Evolutionary conservation across 2,113 vertebrate genomes (phyloP), one percentile per base, ranked within the genome.

Genomic region (Trochalopteron elliotii): DNA sequence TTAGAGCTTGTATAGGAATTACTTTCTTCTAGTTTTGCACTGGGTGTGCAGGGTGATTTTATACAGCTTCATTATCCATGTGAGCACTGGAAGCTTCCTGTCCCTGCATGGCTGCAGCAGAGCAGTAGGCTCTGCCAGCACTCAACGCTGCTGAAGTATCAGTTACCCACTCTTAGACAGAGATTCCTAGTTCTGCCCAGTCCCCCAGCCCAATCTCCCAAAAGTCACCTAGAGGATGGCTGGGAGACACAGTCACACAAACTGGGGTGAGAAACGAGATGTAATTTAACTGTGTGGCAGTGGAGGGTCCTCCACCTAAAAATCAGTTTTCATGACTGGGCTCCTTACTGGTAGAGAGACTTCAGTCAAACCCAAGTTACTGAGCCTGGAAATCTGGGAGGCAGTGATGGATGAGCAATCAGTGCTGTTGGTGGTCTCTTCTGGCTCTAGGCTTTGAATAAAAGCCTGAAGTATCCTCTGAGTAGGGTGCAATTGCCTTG

Each of bases 41-140:
- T 0, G 1, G 1, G 11, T 15, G 3, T 33, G 17, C 10, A 15
- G 35, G 8, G 19, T 39, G 68, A 31, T 40, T 27, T 42, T 35
- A 5, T n/a, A 10, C 7, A 61, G 21, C 31, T n/a, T 47, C 9
- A 0, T 37, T 25, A 18, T 69, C 55, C 25, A 1, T 40, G 40
- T 69, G n/a, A 40, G n/a, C 47, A 31, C 25, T n/a, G n/a, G 47
- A 49, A 35, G 25, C 61, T 83, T 18, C 7, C 30, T 3, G 2
- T 19, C 25, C 11, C 44, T 39, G 45, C 35, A 3, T 24, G 27
- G 28, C 22, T 59, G 71, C 83, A 68, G 83, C 71, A 67, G 94
- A 89, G 87, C 77, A 44, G 35, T 2, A 33, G 74, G 55, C 84
- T 64, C 55, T 61, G 59, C 21, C 37, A 75, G 55, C 7, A 2